Evolutionary conservation across 2,797 vertebrate species (phyloP).

Genomic region (Prunella strophiata): DNA sequence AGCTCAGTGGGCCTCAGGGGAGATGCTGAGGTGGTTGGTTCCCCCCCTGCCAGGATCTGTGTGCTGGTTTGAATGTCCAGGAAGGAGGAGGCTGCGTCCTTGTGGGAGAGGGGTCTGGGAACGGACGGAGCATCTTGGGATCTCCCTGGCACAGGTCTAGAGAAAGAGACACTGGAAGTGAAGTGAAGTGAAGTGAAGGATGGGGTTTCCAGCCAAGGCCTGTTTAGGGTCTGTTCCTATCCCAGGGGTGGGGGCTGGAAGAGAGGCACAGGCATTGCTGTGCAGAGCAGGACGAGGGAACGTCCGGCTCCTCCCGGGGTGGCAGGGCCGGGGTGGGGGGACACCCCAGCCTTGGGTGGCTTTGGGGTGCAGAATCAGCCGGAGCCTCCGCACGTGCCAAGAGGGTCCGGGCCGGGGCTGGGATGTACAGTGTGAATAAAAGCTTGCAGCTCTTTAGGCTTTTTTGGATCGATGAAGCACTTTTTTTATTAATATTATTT

Average conservation of each 20-base stretch:
- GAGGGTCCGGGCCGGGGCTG: conserved; percentile 74
- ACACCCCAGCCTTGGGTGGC: not conserved
- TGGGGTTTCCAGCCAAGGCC: not conserved
- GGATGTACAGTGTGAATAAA: conserved; percentile 83
- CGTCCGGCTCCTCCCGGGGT: not conserved
- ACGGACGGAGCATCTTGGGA: not conserved
- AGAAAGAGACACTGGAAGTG: not conserved
- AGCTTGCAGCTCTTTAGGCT: conserved; percentile 79
- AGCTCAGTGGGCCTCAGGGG: not conserved
- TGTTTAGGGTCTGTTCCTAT: not conserved
- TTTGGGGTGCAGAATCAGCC: not conserved
- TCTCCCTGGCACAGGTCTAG: not conserved
- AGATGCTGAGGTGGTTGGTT: not conserved
- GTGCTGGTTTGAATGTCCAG: not conserved
- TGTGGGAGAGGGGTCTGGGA: not conserved
- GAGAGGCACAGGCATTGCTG: not conserved
- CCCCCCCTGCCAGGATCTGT: not conserved
- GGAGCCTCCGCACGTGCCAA: conserved; percentile 71
- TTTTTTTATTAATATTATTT: conserved; percentile 81
- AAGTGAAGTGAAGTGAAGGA: not conserved
- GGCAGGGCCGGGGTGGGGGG: not conserved
- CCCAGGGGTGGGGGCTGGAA: not conserved
- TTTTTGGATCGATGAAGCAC: conserved; percentile 81
- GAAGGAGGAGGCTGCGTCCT: not conserved
- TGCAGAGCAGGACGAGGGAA: not conserved